phyloP scores from a whole-genome alignment of 1,140 invertebrate genomes.

The Pogonomyrmex barbatus region DNA sequence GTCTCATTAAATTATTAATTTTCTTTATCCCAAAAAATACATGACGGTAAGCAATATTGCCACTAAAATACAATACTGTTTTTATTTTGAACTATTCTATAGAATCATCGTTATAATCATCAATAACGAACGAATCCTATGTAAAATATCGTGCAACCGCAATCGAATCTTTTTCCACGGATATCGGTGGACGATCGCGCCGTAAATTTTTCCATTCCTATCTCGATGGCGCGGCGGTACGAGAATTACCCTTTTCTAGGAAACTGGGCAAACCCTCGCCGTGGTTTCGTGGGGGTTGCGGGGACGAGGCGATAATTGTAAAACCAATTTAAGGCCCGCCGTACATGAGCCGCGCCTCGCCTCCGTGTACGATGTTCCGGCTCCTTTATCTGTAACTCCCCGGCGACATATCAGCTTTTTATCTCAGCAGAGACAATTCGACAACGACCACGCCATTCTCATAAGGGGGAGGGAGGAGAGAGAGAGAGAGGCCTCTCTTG shows the following conservation, averaged over 20 bases:
- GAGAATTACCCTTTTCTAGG: constrained; percentile 66
- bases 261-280: constrained; percentile 57
- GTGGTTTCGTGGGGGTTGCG: constrained; percentile 47
- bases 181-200: constrained; percentile 66
- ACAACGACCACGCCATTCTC: constrained; percentile 73
- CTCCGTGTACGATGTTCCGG: constrained; percentile 18
- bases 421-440: constrained; percentile 75
- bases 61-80: not conserved
- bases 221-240: constrained; percentile 53
- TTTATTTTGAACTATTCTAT: not conserved
- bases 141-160: constrained; percentile 49
- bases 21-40: not conserved
- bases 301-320: constrained; percentile 72
- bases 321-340: constrained; percentile 75
- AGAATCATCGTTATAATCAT: constrained; percentile 17
- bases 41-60: not conserved
- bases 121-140: constrained; percentile 37
- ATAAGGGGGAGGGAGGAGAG: constrained; percentile 37
- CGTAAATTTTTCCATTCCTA: constrained; percentile 73
- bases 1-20: not conserved
- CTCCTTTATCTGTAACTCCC: constrained; percentile 64
- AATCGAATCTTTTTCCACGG: constrained; percentile 51
- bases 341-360: constrained; percentile 54
- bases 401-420: constrained; percentile 75
- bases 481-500: not conserved